These are phyloP conservation scores for Shargacucullia verbasci DNA, from an alignment of 2,888 invertebrate genomes.

Conservation along the genomic window DNA sequence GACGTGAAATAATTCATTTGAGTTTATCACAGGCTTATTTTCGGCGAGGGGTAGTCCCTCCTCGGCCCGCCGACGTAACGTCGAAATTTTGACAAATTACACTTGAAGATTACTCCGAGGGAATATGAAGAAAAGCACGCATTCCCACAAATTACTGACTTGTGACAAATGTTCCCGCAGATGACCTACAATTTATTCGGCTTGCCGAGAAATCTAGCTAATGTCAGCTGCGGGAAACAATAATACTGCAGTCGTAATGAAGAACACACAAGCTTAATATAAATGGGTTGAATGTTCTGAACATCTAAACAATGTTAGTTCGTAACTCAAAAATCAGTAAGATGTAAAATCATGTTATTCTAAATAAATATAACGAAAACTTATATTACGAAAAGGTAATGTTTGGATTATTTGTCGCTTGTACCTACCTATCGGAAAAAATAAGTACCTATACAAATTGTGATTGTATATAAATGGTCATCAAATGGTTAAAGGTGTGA, in stretches of 20 bases:
- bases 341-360: too few species aligned
- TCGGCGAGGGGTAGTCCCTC: slow-evolving; percentile 50
- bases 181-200: slow-evolving; percentile 75
- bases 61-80: slow-evolving; percentile 63
- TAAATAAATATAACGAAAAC: too few species aligned
- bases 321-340: too few species aligned
- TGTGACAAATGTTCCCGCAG: slow-evolving; percentile 73
- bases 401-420: too few species aligned
- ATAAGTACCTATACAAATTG: too few species aligned
- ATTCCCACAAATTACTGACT: slow-evolving; percentile 78
- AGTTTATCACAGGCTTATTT: slow-evolving; percentile 73
- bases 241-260: slow-evolving; percentile 48
- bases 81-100: slow-evolving; percentile 83
- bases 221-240: slow-evolving; percentile 61
- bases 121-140: slow-evolving; percentile 81
- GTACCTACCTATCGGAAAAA: too few species aligned
- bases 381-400: too few species aligned
- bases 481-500: too few species aligned
- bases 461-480: too few species aligned
- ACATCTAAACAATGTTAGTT: too few species aligned
- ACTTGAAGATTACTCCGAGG: slow-evolving; percentile 74
- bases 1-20: slow-evolving; percentile 69
- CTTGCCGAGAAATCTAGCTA: slow-evolving; percentile 66
- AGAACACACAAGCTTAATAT: slow-evolving; percentile 17
- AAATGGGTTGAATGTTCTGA: slow-evolving; percentile 1